These are phyloP conservation scores for Artibeus lituratus DNA, from an alignment of 2,797 vertebrate genomes.

Conservation along the genomic window DNA sequence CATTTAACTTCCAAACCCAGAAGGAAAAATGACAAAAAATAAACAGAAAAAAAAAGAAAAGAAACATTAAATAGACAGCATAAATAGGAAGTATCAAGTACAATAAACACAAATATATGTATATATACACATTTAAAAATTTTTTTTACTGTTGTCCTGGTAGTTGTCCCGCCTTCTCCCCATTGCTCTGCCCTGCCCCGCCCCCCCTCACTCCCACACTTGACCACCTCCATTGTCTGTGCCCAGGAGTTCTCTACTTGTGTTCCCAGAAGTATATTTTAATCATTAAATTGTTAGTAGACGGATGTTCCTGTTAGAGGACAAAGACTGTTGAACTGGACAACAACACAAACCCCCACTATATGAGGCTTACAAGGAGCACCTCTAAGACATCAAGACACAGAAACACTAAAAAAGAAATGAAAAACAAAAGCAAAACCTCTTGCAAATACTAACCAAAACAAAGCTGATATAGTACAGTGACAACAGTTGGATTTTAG, in stretches of 20 bases:
- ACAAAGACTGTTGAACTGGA: neutral
- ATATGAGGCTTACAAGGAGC: neutral
- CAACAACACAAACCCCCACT: neutral
- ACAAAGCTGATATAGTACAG: neutral
- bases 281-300: neutral
- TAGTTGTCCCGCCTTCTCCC: no score
- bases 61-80: neutral
- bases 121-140: no score
- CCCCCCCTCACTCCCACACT: no score
- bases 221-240: no score
- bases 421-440: neutral
- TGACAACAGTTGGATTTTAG: neutral
- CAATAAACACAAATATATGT: neutral
- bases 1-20: neutral
- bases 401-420: neutral
- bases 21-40: neutral
- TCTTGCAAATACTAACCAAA: neutral
- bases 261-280: neutral
- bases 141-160: no score
- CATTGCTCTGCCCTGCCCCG: no score
- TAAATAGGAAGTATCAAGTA: neutral
- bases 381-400: neutral
- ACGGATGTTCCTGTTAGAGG: neutral
- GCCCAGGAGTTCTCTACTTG: no score
- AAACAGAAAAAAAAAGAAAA: neutral